phyloP scores from a whole-genome alignment of 2,113 vertebrate genomes.

The Trogon melanurus region DNA sequence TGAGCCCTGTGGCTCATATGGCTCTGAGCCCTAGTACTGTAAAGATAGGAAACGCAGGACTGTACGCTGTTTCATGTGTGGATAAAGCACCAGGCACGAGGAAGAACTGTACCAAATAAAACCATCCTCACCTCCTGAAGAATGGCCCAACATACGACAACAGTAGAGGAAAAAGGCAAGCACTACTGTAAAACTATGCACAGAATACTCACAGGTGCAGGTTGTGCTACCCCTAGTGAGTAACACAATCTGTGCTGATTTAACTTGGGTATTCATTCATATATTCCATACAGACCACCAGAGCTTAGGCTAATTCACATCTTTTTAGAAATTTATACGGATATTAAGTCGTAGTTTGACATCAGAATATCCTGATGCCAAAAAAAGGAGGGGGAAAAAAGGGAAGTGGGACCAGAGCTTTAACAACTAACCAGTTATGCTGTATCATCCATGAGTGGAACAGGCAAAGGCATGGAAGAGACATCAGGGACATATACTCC shows the following conservation, averaged over 20 bases:
- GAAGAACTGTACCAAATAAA: background rate
- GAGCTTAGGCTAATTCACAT: background rate
- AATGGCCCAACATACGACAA: constrained; percentile 8
- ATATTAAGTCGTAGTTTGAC: background rate
- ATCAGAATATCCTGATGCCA: background rate
- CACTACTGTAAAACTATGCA: background rate
- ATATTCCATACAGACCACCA: background rate
- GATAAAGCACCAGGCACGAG: background rate
- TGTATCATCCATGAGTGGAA: background rate
- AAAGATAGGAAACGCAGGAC: background rate
- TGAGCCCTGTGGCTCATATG: background rate
- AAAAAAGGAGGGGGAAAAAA: background rate
- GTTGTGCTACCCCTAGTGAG: background rate
- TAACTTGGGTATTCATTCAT: background rate
- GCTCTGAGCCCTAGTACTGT: background rate
- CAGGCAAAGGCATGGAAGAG: background rate
- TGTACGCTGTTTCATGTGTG: background rate
- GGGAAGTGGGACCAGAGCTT: background rate
- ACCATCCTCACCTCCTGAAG: background rate
- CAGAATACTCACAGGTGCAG: background rate
- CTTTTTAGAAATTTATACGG: background rate
- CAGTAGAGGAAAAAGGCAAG: background rate
- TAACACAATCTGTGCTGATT: background rate
- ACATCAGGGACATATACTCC: background rate
- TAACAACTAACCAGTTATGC: background rate